Evolutionary conservation across 1,140 invertebrate genomes (phyloP).

Genomic region (Drosophila sproati): DNA sequence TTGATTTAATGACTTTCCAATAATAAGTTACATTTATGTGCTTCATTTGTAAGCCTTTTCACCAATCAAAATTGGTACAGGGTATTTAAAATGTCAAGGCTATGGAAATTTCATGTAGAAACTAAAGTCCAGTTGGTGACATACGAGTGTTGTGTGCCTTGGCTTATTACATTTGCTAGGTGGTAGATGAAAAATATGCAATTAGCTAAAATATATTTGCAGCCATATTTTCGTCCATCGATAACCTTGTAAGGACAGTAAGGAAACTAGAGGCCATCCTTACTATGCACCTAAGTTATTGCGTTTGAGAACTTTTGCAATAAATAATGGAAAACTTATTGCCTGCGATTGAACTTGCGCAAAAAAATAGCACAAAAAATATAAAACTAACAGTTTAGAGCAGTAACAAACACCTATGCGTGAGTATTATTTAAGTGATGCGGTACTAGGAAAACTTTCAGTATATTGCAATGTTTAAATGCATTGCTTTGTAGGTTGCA

Average conservation of each 20-base stretch:
- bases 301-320: slow-evolving; percentile 37
- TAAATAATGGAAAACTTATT: slow-evolving; percentile 53
- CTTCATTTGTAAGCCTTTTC: background rate
- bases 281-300: slow-evolving; percentile 33
- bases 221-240: background rate
- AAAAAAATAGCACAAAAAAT: background rate
- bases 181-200: slow-evolving; percentile 44
- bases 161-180: slow-evolving; percentile 33
- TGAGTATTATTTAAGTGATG: slow-evolving; percentile 10
- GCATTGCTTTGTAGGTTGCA: too few relatives aligned
- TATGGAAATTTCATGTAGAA: slow-evolving; percentile 35
- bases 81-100: slow-evolving; percentile 59
- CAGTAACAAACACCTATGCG: slow-evolving; percentile 7
- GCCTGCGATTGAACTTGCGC: slow-evolving; percentile 25
- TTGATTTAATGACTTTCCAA: background rate
- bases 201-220: slow-evolving; percentile 73
- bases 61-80: background rate
- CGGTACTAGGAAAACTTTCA: background rate
- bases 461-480: too few relatives aligned
- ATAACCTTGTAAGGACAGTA: background rate
- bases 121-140: slow-evolving; percentile 30
- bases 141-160: slow-evolving; percentile 10
- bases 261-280: background rate
- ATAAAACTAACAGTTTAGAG: background rate
- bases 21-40: too few relatives aligned